Percentiles rank a stretch among this genome's conserved stretches.
Conservation (phyloP, 2,113 vertebrate genomes). For the Chinchilla lanigera region DNA sequence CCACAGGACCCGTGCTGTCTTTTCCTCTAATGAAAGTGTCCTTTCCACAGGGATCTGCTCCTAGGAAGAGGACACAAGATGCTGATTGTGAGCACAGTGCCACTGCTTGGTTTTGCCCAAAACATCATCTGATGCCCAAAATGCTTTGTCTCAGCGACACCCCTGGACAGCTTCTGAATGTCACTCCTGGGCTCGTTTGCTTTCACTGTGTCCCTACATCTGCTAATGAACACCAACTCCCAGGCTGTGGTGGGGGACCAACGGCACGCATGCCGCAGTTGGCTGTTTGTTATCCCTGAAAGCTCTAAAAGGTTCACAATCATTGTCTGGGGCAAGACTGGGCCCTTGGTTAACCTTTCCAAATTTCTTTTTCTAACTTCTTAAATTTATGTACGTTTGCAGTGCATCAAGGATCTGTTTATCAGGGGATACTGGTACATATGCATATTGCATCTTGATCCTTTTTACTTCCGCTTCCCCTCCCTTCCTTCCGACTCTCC, state of each 20-base stretch:
- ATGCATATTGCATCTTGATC: not conserved
- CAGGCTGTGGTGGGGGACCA: not conserved
- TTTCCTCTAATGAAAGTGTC: constrained; percentile 48
- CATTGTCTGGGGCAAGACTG: not conserved
- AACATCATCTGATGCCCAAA: not conserved
- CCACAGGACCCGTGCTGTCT: constrained; percentile 67
- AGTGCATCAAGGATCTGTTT: not conserved
- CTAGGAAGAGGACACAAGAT: not conserved
- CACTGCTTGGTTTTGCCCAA: not conserved
- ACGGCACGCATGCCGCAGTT: not conserved
- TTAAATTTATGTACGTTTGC: not conserved
- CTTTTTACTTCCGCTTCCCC: not conserved
- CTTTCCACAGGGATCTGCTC: constrained; percentile 3
- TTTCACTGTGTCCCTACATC: not conserved
- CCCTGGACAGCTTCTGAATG: not conserved
- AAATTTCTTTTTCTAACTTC: not conserved
- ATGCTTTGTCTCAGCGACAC: not conserved
- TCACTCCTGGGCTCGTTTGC: not conserved
- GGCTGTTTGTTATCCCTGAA: not conserved
- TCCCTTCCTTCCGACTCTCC: not conserved
- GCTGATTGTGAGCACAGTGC: not conserved
- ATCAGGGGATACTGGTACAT: not conserved
- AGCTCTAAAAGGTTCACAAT: not conserved
- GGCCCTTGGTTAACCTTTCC: not conserved
- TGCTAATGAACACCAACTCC: not conserved